Conservation (phyloP, 1,140 invertebrate species). For the Hylaeus anthracinus region DNA sequence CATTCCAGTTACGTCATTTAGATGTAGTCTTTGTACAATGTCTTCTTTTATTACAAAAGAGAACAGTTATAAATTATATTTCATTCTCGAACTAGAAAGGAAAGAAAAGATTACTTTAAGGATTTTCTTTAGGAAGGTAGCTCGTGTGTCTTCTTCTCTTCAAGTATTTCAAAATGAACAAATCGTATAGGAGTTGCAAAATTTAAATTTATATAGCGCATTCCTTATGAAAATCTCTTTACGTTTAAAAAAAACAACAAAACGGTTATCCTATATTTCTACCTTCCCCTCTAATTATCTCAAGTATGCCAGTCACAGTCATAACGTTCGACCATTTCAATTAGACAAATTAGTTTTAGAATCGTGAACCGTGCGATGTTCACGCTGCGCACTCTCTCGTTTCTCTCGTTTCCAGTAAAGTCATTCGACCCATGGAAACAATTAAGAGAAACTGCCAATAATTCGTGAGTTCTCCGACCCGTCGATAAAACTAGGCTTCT, state of each 20-base stretch:
- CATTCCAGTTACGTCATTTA: background rate
- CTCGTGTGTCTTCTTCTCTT: no score
- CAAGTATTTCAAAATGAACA: no score
- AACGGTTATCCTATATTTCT: no score
- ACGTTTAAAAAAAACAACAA: no score
- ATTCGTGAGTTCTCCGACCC: constrained; percentile 47
- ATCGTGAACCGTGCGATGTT: background rate
- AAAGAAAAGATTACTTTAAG: no score
- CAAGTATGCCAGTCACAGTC: background rate
- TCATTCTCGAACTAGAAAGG: no score
- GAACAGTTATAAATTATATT: background rate
- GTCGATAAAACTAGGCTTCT: constrained; percentile 43
- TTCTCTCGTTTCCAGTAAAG: background rate
- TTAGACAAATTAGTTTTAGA: background rate
- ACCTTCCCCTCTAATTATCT: no score
- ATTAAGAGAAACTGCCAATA: constrained; percentile 36
- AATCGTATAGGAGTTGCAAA: no score
- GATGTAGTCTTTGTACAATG: background rate
- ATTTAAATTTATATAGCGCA: no score
- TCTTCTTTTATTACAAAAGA: background rate
- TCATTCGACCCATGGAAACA: background rate
- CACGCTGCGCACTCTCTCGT: background rate
- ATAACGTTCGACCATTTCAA: no score
- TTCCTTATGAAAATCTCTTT: no score
- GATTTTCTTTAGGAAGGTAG: no score